A percentile compares a stretch with the other conserved stretches of the same genome.
phyloP scores from a whole-genome alignment of 2,797 vertebrate genomes.

The Acanthis flammea region DNA sequence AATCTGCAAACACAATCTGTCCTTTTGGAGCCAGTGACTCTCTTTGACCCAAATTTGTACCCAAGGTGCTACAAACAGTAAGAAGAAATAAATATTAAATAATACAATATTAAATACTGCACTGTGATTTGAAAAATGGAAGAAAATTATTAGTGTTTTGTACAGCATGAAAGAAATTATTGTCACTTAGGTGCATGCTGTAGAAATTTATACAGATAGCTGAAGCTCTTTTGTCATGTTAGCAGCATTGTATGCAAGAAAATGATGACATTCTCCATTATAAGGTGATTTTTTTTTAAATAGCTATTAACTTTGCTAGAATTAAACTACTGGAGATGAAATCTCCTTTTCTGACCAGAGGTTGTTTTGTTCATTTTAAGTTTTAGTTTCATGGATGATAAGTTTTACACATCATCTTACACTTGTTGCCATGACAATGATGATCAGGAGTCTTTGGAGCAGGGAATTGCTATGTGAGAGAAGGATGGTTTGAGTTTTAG shows the following conservation, averaged over 20 bases:
- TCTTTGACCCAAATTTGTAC: background rate
- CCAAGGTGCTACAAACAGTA: background rate
- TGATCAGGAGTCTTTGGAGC: background rate
- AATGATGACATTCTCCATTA: background rate
- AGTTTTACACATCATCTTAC: background rate
- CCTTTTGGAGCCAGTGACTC: background rate
- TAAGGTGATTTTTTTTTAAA: background rate
- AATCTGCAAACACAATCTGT: background rate
- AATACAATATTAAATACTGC: background rate
- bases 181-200: background rate
- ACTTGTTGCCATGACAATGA: background rate
- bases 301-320: background rate
- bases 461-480: background rate
- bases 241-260: background rate
- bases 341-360: background rate
- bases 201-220: background rate
- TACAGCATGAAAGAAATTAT: background rate
- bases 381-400: background rate
- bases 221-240: background rate
- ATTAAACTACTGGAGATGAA: background rate
- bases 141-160: background rate
- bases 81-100: background rate
- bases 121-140: background rate
- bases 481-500: background rate
- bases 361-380: background rate